Evolutionary conservation across 2,113 vertebrate genomes (phyloP).

Genomic region (Globicephala melas): DNA sequence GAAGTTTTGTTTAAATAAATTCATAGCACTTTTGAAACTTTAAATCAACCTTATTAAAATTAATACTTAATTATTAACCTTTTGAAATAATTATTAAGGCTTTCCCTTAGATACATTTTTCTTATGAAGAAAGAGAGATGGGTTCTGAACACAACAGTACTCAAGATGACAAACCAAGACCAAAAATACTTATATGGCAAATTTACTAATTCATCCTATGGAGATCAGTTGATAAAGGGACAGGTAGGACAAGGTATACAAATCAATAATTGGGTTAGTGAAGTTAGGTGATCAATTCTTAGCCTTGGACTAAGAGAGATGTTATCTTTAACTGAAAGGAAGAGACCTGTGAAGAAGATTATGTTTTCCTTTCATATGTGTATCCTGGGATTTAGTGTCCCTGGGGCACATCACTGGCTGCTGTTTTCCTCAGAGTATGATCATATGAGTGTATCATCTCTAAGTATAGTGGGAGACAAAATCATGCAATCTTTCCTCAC

Average conservation of each 20-base stretch:
- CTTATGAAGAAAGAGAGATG: not conserved
- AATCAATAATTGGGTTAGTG: not conserved
- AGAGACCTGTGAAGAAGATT: not conserved
- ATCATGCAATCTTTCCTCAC: not conserved
- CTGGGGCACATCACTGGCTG: too few species aligned
- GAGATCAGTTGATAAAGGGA: not conserved
- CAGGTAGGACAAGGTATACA: not conserved
- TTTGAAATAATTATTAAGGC: not conserved
- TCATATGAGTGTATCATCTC: not conserved
- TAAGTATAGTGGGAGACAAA: not conserved
- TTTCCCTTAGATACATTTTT: not conserved
- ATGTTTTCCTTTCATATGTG: not conserved
- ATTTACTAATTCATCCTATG: not conserved
- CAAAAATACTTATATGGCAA: not conserved
- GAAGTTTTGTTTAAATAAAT: not conserved
- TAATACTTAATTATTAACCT: not conserved
- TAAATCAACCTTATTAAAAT: slow-evolving; percentile 1
- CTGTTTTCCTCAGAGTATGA: not conserved
- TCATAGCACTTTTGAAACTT: not conserved
- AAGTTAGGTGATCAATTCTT: not conserved
- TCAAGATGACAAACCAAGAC: not conserved
- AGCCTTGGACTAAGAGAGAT: not conserved
- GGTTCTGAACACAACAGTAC: not conserved
- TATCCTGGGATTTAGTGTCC: not conserved
- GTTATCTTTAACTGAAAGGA: not conserved